These are phyloP conservation scores for Oeneis ivallda DNA, from an alignment of 2,888 invertebrate genomes.

Conservation along the genomic window DNA sequence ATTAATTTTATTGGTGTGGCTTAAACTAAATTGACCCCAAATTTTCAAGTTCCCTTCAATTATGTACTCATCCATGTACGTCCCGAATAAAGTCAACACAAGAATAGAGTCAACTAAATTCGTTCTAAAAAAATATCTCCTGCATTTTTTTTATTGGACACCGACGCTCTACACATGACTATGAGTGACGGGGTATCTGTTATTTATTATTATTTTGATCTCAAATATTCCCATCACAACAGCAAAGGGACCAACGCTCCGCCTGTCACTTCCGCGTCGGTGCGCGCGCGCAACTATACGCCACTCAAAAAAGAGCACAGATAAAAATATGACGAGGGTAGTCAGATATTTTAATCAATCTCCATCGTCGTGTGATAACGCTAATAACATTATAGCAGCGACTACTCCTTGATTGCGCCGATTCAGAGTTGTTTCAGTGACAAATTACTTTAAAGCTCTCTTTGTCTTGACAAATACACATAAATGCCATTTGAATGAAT, in stretches of 20 bases:
- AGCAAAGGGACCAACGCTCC: slow-evolving; percentile 45
- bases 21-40: no score
- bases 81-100: no score
- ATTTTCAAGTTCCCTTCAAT: no score
- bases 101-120: background rate
- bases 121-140: background rate
- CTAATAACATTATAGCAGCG: slow-evolving; percentile 39
- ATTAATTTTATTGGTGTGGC: no score
- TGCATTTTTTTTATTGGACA: slow-evolving; percentile 27
- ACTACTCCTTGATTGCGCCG: slow-evolving; percentile 23
- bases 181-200: slow-evolving; percentile 38
- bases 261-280: slow-evolving; percentile 47
- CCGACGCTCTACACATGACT: slow-evolving; percentile 21
- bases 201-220: slow-evolving; percentile 46
- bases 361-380: slow-evolving; percentile 42
- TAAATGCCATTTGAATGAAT: no score
- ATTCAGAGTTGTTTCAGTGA: slow-evolving; percentile 6
- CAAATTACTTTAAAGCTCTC: background rate
- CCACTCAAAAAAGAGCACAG: slow-evolving; percentile 34
- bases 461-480: background rate
- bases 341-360: slow-evolving; percentile 47
- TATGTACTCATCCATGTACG: no score
- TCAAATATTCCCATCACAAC: slow-evolving; percentile 45
- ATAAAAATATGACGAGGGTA: slow-evolving; percentile 47
- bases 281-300: slow-evolving; percentile 50